phyloP scores from a whole-genome alignment of 1,140 invertebrate species.

The Leptestheria dahalacensis region DNA sequence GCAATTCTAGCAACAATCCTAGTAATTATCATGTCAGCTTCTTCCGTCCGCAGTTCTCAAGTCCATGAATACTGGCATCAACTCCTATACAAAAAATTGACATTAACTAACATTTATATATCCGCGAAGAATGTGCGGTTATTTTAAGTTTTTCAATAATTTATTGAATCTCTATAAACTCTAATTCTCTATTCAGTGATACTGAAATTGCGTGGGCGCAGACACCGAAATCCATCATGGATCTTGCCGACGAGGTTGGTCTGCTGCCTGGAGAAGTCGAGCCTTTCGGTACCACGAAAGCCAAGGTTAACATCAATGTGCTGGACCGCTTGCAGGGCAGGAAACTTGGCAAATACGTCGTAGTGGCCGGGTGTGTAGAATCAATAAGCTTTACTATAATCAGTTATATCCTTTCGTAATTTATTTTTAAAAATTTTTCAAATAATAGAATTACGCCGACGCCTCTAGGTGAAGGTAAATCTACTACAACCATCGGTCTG shows the following conservation, averaged over 20 bases:
- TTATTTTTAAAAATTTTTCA: conserved; percentile 16
- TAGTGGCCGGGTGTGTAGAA: conserved; percentile 84
- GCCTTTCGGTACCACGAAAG: conserved; percentile 85
- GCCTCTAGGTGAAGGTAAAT: conserved; percentile 93
- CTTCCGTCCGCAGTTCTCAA: not conserved
- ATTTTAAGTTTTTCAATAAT: conserved; percentile 2
- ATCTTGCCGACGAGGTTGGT: conserved; percentile 72
- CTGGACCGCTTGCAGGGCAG: conserved; percentile 54
- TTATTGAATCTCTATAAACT: conserved; percentile 3
- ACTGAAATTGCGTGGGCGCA: conserved; percentile 77
- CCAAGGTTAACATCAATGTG: conserved; percentile 76
- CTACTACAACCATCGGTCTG: conserved; percentile 78
- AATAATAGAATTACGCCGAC: conserved; percentile 78
- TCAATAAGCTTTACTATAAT: conserved; percentile 11
- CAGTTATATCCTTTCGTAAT: too few species aligned
- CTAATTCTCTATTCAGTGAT: conserved; percentile 40
- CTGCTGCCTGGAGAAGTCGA: conserved; percentile 64
- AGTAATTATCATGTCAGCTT: too few species aligned
- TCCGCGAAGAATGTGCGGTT: too few species aligned
- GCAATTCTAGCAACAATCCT: not conserved
- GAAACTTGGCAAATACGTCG: conserved; percentile 77
- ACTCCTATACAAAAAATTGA: too few species aligned
- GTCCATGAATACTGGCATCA: not conserved
- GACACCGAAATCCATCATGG: conserved; percentile 64
- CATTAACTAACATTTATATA: too few species aligned